Percentiles rank a stretch among this genome's conserved stretches.
These are phyloP conservation scores for Xanthia icteritia DNA, from an alignment of 2,888 invertebrate species.

Conservation along the genomic window DNA sequence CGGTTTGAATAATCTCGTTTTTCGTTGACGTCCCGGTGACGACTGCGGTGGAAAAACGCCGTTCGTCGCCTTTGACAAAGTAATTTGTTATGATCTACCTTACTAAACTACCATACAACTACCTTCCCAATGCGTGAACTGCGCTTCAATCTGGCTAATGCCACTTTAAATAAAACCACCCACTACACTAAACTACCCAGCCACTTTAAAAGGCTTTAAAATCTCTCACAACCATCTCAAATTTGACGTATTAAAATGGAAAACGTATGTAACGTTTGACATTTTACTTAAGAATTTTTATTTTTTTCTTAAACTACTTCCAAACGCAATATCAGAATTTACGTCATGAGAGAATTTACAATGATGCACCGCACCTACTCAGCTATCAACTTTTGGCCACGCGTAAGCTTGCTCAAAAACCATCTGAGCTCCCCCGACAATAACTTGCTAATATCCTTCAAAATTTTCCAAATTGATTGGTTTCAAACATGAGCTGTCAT, in stretches of 20 bases:
- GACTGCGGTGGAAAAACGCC: too few species aligned
- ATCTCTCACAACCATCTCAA: background rate
- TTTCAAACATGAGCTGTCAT: background rate
- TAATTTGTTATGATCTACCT: background rate
- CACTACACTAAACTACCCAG: too few species aligned
- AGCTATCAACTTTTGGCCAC: too few species aligned
- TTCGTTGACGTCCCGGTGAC: too few species aligned
- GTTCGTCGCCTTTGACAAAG: background rate
- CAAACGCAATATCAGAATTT: background rate
- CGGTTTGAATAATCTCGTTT: too few species aligned
- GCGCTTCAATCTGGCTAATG: background rate
- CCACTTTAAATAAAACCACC: too few species aligned
- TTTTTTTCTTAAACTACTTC: background rate
- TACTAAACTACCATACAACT: background rate
- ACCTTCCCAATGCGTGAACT: background rate
- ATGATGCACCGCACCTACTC: too few species aligned
- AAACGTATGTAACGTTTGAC: background rate
- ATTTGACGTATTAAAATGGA: background rate
- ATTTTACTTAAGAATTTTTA: background rate
- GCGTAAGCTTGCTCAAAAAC: too few species aligned
- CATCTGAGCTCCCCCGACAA: too few species aligned
- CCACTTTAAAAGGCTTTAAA: background rate
- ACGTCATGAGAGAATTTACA: background rate
- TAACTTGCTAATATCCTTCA: too few species aligned
- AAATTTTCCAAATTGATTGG: too few species aligned